phyloP scores from a whole-genome alignment of 2,113 vertebrate species.

The Crotophaga sulcirostris region DNA sequence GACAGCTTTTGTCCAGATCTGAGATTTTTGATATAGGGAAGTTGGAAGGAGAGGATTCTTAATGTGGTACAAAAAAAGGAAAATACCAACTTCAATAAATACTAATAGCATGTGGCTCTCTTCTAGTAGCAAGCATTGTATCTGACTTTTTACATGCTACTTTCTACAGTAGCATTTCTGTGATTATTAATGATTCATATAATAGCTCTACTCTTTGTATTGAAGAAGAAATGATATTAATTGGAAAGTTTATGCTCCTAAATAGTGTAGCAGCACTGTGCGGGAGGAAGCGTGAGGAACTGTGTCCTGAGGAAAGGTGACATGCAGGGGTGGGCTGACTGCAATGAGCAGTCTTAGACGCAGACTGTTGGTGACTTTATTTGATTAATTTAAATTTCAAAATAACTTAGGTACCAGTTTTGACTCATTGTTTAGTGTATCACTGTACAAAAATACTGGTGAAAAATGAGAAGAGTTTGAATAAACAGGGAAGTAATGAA shows the following conservation, averaged over 20 bases:
- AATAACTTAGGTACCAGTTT: not conserved
- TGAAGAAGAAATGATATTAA: not conserved
- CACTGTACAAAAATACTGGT: not conserved
- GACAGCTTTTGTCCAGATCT: not conserved
- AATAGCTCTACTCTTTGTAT: not conserved
- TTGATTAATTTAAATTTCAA: not conserved
- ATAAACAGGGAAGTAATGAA: not conserved
- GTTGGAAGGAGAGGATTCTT: not conserved
- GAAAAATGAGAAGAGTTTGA: not conserved
- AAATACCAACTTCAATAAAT: not conserved
- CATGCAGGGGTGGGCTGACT: not conserved
- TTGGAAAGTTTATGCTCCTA: not conserved
- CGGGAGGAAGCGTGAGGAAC: not conserved
- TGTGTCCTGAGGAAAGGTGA: not conserved
- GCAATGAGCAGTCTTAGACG: not conserved
- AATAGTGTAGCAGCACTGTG: not conserved
- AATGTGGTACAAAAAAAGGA: rapidly evolving
- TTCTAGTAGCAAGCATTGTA: not conserved
- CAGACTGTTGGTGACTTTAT: not conserved
- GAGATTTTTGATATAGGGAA: not conserved
- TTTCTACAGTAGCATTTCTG: not conserved
- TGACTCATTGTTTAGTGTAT: not conserved
- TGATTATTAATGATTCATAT: not conserved
- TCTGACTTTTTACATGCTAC: not conserved
- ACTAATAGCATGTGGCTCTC: not conserved